Conservation (phyloP, 2,797 vertebrate species). For the Novumbra hubbsi region DNA sequence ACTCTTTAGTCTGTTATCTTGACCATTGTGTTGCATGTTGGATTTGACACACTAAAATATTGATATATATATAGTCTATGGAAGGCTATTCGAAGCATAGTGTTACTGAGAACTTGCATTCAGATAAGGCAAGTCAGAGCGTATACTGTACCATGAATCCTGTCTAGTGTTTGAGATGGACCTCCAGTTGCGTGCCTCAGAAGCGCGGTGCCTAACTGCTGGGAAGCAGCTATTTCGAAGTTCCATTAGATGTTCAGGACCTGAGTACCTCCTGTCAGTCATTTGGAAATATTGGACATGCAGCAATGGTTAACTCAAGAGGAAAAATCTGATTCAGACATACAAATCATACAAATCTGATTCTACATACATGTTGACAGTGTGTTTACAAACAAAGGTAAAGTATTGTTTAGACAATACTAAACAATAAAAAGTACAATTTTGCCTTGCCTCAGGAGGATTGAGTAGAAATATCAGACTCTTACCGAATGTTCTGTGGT, state of each 20-base stretch:
- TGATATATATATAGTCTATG: background rate
- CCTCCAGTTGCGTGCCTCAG: conserved; percentile 34
- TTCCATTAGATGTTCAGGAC: conserved; percentile 33
- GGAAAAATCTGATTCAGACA: no score
- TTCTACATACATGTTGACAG: no score
- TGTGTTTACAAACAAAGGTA: background rate
- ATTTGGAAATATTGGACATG: no score
- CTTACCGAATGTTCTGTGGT: conserved; percentile 38
- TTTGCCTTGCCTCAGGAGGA: background rate
- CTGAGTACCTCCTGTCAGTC: conserved; percentile 42
- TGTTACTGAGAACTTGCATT: background rate
- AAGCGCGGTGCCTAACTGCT: conserved; percentile 32
- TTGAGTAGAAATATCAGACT: conserved; percentile 27
- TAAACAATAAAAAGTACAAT: conserved; percentile 4
- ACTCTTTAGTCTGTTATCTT: background rate
- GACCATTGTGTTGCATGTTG: background rate
- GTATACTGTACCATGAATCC: conserved; percentile 51
- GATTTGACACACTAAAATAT: background rate
- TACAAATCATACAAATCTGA: no score
- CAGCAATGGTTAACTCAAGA: no score
- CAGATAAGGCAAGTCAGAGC: background rate
- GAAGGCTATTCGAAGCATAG: background rate
- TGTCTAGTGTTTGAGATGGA: conserved; percentile 39
- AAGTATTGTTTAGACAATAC: background rate
- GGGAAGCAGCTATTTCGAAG: conserved; percentile 37